phyloP scores from a whole-genome alignment of 2,797 vertebrate species.

The Dallia pectoralis region DNA sequence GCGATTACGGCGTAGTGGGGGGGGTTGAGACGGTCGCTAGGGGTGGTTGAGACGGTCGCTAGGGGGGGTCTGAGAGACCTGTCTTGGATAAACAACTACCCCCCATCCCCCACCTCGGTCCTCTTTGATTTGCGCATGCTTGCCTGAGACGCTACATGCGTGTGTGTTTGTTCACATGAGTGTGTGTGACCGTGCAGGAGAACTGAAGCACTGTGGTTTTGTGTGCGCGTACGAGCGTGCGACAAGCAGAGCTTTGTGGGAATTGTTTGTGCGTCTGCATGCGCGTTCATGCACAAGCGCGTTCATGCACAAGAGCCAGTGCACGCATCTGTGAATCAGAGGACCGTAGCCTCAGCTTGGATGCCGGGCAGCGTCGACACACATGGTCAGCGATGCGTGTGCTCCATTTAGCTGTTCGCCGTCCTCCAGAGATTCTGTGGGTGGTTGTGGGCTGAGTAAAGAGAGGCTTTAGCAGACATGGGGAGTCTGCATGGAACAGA shows the following conservation, averaged over 20 bases:
- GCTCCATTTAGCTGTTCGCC: slow-evolving; percentile 65
- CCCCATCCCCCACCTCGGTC: slow-evolving; percentile 9
- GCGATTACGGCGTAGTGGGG: slow-evolving; percentile 94
- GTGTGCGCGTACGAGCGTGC: slow-evolving; percentile 32
- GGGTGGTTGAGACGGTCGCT: slow-evolving; percentile 29
- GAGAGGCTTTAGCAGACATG: slow-evolving; percentile 16
- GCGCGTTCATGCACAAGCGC: not conserved
- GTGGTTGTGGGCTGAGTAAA: slow-evolving; percentile 24
- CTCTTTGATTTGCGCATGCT: slow-evolving; percentile 12
- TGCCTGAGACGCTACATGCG: not conserved
- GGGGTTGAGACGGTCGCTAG: slow-evolving; percentile 80
- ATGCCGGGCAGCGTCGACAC: slow-evolving; percentile 55
- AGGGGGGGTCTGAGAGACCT: not conserved
- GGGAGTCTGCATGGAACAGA: slow-evolving; percentile 4
- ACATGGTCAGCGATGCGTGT: slow-evolving; percentile 66
- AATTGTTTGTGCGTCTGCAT: slow-evolving; percentile 32
- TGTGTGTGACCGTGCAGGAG: slow-evolving; percentile 1
- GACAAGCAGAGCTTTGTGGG: too few species aligned
- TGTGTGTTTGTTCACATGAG: slow-evolving; percentile 14
- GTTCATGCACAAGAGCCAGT: not conserved
- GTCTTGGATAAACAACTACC: slow-evolving; percentile 68
- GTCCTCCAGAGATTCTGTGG: slow-evolving; percentile 51
- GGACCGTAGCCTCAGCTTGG: slow-evolving; percentile 50
- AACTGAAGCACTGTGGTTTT: slow-evolving; percentile 29
- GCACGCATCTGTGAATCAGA: slow-evolving; percentile 42